phyloP scores from a whole-genome alignment of 2,888 invertebrate species.

The Crossocerus cetratus region DNA sequence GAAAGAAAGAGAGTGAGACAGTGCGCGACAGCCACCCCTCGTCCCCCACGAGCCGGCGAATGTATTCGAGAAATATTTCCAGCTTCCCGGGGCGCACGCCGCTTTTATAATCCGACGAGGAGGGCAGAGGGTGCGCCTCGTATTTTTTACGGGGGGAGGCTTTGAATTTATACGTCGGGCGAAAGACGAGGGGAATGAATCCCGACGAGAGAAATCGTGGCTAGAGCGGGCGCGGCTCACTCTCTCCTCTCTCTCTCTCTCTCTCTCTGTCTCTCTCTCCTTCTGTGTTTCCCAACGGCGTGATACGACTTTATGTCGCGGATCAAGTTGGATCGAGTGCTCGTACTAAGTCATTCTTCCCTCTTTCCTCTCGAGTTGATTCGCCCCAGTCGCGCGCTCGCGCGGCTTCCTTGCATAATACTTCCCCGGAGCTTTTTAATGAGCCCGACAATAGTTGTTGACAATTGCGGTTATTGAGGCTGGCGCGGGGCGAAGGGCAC shows the following conservation, averaged over 20 bases:
- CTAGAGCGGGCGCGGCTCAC: too few relatives aligned
- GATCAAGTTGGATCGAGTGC: too few relatives aligned
- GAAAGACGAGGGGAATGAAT: conserved; percentile 23
- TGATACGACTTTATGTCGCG: too few relatives aligned
- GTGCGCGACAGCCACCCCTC: not conserved
- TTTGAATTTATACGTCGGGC: conserved; percentile 26
- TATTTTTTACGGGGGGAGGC: conserved; percentile 5
- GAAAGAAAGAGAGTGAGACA: too few relatives aligned
- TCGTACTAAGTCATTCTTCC: too few relatives aligned
- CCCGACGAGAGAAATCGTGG: conserved; percentile 24
- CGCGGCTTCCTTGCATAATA: too few relatives aligned
- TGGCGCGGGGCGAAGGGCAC: too few relatives aligned
- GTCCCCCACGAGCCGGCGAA: not conserved
- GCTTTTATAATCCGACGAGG: conserved; percentile 5
- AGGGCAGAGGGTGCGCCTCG: not conserved
- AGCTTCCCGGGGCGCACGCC: conserved; percentile 20
- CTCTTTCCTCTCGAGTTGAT: not conserved
- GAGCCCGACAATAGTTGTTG: too few relatives aligned
- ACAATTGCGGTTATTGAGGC: too few relatives aligned
- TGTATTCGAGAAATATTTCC: conserved; percentile 29
- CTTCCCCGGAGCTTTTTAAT: too few relatives aligned
- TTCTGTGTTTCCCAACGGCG: not conserved
- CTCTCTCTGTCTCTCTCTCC: not conserved
- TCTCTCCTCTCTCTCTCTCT: not conserved
- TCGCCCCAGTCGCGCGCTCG: too few relatives aligned